Percentiles rank a stretch among this genome's conserved stretches.
These are phyloP conservation scores for Loxodonta africana DNA, from an alignment of 2,113 vertebrate genomes.

Conservation along the genomic window DNA sequence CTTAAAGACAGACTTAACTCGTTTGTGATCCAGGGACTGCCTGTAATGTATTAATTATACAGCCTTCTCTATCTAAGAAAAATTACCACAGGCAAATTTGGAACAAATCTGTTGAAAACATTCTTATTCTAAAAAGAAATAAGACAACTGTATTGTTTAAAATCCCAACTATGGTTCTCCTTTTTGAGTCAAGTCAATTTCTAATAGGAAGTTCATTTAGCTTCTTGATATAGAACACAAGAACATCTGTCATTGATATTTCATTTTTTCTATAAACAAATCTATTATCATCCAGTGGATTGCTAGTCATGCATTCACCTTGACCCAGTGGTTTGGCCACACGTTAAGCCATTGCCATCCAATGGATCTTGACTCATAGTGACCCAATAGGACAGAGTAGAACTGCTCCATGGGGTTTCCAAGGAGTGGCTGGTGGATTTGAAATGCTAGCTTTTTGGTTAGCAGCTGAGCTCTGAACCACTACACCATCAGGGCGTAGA, in stretches of 20 bases:
- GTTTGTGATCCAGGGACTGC: too few species aligned
- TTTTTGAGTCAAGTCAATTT: not conserved
- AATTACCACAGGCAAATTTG: not conserved
- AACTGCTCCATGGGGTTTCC: too few species aligned
- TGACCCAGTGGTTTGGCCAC: not conserved
- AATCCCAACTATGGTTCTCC: not conserved
- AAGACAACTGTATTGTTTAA: not conserved
- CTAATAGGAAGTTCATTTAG: not conserved
- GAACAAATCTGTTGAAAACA: not conserved
- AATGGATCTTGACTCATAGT: too few species aligned
- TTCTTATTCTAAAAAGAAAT: conserved; percentile 31
- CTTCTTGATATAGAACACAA: not conserved
- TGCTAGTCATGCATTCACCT: not conserved
- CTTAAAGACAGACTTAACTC: too few species aligned
- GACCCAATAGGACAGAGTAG: too few species aligned
- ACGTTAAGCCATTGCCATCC: not conserved
- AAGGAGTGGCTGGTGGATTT: too few species aligned
- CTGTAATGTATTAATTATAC: not conserved
- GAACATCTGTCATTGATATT: accelerated
- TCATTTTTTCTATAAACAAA: not conserved
- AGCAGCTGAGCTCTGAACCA: too few species aligned
- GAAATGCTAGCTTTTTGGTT: too few species aligned
- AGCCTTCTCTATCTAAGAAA: not conserved
- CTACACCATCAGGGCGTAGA: too few species aligned
- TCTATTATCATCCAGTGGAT: too few species aligned